Evolutionary conservation across 2,113 vertebrate genomes (phyloP).

Genomic region (Cebidichthys violaceus): DNA sequence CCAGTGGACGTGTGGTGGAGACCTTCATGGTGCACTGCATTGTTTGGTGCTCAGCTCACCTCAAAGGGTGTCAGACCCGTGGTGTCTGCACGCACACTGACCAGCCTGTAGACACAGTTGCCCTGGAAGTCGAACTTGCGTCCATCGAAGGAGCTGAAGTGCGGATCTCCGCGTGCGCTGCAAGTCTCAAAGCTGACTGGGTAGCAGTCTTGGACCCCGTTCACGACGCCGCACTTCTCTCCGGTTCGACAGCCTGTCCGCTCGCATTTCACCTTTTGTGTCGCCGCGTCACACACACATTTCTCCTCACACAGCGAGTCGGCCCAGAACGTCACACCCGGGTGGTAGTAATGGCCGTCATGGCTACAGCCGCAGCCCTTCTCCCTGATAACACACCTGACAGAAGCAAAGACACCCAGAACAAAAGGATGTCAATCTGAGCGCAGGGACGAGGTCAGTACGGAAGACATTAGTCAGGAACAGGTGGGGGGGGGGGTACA

Average conservation of each 20-base stretch:
- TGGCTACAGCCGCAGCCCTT: slow-evolving; percentile 37
- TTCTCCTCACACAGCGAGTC: slow-evolving; percentile 7
- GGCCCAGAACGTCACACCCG: slow-evolving; percentile 24
- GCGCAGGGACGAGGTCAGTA: not conserved
- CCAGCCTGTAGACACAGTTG: slow-evolving; percentile 46
- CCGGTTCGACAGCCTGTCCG: not conserved
- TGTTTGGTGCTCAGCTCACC: slow-evolving; percentile 6
- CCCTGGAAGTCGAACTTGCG: slow-evolving; percentile 41
- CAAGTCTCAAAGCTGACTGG: slow-evolving; percentile 14
- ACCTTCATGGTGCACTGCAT: too few species aligned
- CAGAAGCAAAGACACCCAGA: not conserved
- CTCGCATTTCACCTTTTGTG: slow-evolving; percentile 17
- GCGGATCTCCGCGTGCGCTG: slow-evolving; percentile 21
- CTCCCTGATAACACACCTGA: slow-evolving; percentile 40
- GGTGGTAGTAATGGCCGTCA: not conserved
- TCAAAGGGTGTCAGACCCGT: slow-evolving; percentile 21
- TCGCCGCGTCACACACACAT: slow-evolving; percentile 24
- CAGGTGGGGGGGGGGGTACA: too few species aligned
- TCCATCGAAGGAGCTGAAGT: slow-evolving; percentile 19
- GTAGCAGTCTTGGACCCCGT: slow-evolving; percentile 35
- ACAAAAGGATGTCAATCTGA: not conserved
- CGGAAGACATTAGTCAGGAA: not conserved
- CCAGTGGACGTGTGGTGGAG: not conserved
- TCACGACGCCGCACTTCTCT: slow-evolving; percentile 5
- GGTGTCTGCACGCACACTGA: not conserved